phyloP scores from a whole-genome alignment of 2,113 vertebrate species.

The Mionectes macconnelli region DNA sequence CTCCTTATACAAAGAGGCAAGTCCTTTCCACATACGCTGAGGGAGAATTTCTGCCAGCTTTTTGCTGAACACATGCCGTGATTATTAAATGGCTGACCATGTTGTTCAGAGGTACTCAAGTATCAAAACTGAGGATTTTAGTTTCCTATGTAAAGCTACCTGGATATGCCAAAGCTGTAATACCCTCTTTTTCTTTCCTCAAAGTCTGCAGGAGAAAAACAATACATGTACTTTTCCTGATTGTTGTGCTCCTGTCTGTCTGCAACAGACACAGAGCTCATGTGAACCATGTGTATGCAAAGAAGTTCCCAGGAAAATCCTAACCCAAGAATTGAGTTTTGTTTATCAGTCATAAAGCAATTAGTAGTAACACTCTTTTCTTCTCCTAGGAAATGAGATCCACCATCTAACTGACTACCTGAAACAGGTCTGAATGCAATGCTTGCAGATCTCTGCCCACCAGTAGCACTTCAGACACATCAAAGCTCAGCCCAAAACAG shows the following conservation, averaged over 20 bases:
- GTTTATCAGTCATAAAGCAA: neutral
- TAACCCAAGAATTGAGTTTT: neutral
- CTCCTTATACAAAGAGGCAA: neutral
- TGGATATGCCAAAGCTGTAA: neutral
- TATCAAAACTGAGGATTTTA: neutral
- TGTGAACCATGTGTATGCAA: neutral
- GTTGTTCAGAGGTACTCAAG: neutral
- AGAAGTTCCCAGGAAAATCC: neutral
- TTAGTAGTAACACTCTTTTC: neutral
- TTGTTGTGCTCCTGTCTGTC: neutral
- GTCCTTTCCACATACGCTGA: rapidly evolving
- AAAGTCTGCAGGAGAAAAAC: neutral
- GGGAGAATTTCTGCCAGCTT: neutral
- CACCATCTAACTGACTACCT: neutral
- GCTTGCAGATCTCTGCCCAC: neutral
- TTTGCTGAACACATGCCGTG: neutral
- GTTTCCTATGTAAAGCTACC: neutral
- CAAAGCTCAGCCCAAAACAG: neutral
- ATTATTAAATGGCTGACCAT: neutral
- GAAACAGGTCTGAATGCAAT: neutral
- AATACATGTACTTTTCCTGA: neutral
- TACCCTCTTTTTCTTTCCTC: neutral
- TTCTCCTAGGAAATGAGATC: neutral
- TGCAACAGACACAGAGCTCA: neutral
- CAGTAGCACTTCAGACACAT: neutral